Evolutionary conservation across 2,888 invertebrate species (phyloP).

Genomic region (Stenodera caucasica): DNA sequence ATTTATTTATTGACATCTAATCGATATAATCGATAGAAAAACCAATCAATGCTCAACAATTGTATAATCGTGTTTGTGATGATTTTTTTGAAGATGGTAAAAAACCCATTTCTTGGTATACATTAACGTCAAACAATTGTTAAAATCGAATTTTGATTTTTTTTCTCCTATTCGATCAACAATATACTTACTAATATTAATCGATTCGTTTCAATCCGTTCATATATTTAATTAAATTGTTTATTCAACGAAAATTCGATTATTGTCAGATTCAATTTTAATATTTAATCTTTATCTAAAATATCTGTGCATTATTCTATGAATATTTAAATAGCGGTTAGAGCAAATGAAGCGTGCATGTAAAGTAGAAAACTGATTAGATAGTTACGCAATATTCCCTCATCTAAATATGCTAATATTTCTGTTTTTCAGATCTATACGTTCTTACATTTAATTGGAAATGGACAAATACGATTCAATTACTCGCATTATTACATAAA

Average conservation of each 20-base stretch:
- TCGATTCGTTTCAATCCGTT: not conserved
- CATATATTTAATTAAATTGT: not conserved
- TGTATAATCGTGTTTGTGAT: not conserved
- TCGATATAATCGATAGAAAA: too few relatives aligned
- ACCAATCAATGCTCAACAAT: not conserved
- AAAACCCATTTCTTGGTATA: slow-evolving; percentile 18
- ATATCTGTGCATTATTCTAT: slow-evolving; percentile 14
- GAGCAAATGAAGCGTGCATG: slow-evolving; percentile 31
- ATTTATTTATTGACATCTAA: not conserved
- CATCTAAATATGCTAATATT: slow-evolving; percentile 34
- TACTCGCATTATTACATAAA: not conserved
- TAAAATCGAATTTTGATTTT: slow-evolving; percentile 9
- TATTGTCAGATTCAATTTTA: slow-evolving; percentile 12
- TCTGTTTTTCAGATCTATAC: slow-evolving; percentile 28
- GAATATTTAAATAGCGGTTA: slow-evolving; percentile 32
- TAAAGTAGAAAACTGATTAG: slow-evolving; percentile 29
- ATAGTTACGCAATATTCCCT: slow-evolving; percentile 34
- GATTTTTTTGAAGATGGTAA: not conserved
- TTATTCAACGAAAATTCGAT: not conserved
- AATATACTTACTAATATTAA: not conserved
- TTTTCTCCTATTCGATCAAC: not conserved
- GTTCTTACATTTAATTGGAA: slow-evolving; percentile 24
- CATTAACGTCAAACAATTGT: slow-evolving; percentile 16
- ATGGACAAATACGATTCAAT: not conserved
- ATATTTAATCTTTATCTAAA: not conserved